A percentile compares a stretch with the other conserved stretches of the same genome.
phyloP scores from a whole-genome alignment of 35 echinoderm and acorn worm species.

The Ophioderma brevispina region DNA sequence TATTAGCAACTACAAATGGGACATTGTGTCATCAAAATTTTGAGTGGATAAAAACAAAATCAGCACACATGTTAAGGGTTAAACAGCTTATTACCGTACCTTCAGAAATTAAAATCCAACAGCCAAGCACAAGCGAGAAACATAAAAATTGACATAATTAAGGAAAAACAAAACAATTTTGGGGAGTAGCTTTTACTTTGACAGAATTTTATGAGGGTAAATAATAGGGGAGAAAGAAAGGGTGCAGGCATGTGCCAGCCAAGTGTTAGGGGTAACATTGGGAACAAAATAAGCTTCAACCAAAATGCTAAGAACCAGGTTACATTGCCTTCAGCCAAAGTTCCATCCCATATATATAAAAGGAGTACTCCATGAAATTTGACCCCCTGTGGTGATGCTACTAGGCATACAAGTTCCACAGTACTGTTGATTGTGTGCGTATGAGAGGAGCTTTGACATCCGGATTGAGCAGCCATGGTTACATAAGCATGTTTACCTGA shows the following conservation, averaged over 20 bases:
- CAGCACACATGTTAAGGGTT: too few relatives aligned
- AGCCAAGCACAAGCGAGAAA: neutral
- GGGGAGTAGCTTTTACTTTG: neutral
- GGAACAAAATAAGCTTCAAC: neutral
- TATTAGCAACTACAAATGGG: too few relatives aligned
- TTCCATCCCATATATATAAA: neutral
- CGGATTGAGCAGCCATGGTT: neutral
- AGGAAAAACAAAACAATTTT: neutral
- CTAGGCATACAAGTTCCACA: too few relatives aligned
- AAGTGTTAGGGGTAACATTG: neutral
- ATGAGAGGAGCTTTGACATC: neutral
- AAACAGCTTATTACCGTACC: neutral
- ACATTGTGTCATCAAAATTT: too few relatives aligned
- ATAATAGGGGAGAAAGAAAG: neutral
- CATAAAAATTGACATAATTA: neutral
- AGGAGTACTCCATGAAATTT: neutral
- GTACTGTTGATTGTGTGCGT: too few relatives aligned
- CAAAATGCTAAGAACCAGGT: neutral
- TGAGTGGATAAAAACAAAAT: too few relatives aligned
- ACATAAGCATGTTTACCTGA: neutral
- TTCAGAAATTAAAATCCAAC: neutral
- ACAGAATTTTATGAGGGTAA: neutral
- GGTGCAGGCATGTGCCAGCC: neutral
- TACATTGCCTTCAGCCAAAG: neutral
- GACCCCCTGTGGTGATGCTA: neutral